Evolutionary conservation across 2,888 invertebrate species (phyloP), one percentile per base, ranked within the genome.

Genomic region (Platycnemis pennipes): DNA sequence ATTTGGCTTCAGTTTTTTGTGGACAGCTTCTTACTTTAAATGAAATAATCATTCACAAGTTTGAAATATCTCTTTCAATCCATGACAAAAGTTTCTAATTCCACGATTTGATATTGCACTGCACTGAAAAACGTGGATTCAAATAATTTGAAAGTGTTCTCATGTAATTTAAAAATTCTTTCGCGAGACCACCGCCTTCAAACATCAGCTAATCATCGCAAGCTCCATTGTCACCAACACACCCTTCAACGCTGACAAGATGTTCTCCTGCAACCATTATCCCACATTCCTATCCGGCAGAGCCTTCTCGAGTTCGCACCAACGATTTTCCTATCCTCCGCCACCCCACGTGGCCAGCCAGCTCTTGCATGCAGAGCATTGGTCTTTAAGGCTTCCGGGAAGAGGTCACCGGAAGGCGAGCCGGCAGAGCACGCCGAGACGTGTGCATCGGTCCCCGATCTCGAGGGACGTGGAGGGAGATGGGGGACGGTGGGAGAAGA

Each of bases 321-420:
- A 37, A 77, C 77, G 31, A 77, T 77, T 77, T 37, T 37, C n/a
- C 63, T 26, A 63, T 26, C 77, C 77, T 16, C 13, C 37, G 37
- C 77, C 37, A 26, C 31, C 8, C 37, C 31, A 37, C 31, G 77
- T 37, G 77, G 11, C 77, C 77, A 77, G 13, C n/a, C n/a, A 26
- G n/a, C 63, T 77, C 13, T 77, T 77, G 77, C 13, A 77, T 77
- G 77, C 16, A 77, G 37, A 31, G n/a, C 77, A 77, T 37, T n/a
- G 77, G 31, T 77, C 77, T 77, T 77, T 77, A 77, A 77, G 49
- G 77, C n/a, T 77, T n/a, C 37, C 37, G 77, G 37, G 77, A n/a
- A 77, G 77, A 77, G 77, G 77, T 77, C 77, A 77, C n/a, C 31
- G 77, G 77, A 13, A 77, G 77, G 77, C 77, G n/a, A 37, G 77